These are phyloP conservation scores for Carettochelys insculpta DNA, from an alignment of 2,113 vertebrate genomes.

Conservation along the genomic window DNA sequence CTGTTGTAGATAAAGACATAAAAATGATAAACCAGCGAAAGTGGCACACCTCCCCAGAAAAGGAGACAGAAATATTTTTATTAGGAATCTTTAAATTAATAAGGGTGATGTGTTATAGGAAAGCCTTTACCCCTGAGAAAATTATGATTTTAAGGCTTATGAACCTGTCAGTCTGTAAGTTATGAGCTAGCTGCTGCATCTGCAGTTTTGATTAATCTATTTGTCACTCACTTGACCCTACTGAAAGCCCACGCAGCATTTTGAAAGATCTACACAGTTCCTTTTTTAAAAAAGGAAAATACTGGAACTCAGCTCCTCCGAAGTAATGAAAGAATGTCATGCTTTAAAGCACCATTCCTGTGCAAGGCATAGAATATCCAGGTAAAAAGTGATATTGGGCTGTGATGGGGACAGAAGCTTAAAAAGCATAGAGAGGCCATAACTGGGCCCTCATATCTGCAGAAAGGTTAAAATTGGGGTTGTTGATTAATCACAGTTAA, in stretches of 20 bases:
- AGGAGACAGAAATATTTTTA: constrained; percentile 35
- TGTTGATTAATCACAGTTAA: too few species aligned
- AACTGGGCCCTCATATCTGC: background rate
- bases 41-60: background rate
- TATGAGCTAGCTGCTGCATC: constrained; percentile 35
- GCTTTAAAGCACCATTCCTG: background rate
- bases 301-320: background rate
- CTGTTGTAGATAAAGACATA: constrained; percentile 25
- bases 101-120: constrained; percentile 22
- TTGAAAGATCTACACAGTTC: background rate
- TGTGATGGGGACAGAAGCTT: background rate
- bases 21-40: constrained; percentile 26
- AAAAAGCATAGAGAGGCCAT: background rate
- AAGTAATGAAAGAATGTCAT: background rate
- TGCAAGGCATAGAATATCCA: background rate
- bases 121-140: constrained; percentile 40
- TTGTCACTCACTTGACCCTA: constrained; percentile 58
- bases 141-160: constrained; percentile 61
- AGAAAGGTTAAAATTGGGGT: background rate
- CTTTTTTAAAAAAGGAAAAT: background rate
- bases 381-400: background rate
- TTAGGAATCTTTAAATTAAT: constrained; percentile 31
- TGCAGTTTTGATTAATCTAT: constrained; percentile 62
- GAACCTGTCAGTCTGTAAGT: constrained; percentile 52
- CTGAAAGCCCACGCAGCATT: constrained; percentile 16